Base-by-base conservation (phyloP, 2,113 vertebrate species). In the Dasyornis broadbenti region DNA sequence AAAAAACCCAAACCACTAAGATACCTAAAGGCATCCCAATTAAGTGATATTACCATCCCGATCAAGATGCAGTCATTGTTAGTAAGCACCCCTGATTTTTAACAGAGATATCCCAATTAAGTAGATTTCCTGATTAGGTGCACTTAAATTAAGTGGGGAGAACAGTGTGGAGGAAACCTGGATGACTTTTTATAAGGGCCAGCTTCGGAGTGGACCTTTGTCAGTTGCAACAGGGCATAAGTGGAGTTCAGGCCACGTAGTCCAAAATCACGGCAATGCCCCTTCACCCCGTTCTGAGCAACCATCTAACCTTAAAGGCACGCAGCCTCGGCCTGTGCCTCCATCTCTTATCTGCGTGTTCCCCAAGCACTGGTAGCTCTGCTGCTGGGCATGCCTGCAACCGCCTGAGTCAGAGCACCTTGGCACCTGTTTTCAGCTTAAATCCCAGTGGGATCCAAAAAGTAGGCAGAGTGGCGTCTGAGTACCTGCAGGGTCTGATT, bases 1-100 rank as follows among this genome's bases (percentile, higher is more conserved):
- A 92, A 94, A 94, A 94, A 92, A 61, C 39, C 66, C 90, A 97
- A 97, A 95, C 96, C 94, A 97, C 94, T 91, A 94, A 95, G 79
- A 91, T 40, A 96, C 95, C 95, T 56, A 82, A 95, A 96, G 96
- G 96, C 92, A 96, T 95, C 95, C 92, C 96, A 97, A 97, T 97
- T 97, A 97, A 96, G 90, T 75, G 97, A 96, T 96, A 97, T 97
- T 97, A 96, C 92, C 81, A 92, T 95, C 94, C 95, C 33, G 92
- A 95, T 96, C 95, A 95, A 97, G 96, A 97, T 95, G 95, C 95
- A 97, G 94, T 96, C 93, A 96, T 96, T 96, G 95, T 96, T 96
- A 96, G 95, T 97, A 94, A 96, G 95, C 83, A 94, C 73, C 52
- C 63, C 77, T 87, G 96, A 93, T 95, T 86, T 96, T 92, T 37